phyloP scores from a whole-genome alignment of 2,797 vertebrate genomes.

The Molossus alvarezi region DNA sequence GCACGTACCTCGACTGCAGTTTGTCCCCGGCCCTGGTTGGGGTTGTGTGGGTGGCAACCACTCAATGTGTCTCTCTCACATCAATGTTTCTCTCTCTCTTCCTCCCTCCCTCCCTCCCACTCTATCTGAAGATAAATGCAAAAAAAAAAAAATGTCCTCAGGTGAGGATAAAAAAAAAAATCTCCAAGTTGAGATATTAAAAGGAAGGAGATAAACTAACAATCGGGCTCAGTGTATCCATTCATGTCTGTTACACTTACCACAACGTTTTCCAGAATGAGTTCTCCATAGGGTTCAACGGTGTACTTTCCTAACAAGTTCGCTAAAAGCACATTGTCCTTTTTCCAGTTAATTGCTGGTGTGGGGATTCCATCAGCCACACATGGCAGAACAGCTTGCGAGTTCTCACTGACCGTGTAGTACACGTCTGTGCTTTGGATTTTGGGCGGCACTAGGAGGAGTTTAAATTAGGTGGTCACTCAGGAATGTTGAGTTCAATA shows the following conservation, averaged over 20 bases:
- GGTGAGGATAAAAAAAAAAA: not conserved
- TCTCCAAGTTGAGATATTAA: conserved; percentile 42
- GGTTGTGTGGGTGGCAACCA: too few species aligned
- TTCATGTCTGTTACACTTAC: conserved; percentile 88
- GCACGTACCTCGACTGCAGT: too few species aligned
- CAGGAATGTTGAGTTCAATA: not conserved
- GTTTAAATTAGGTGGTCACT: conserved; percentile 22
- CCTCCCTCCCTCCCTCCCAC: too few species aligned
- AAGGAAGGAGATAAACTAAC: conserved; percentile 31
- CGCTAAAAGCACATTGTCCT: conserved; percentile 89
- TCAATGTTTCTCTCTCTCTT: too few species aligned
- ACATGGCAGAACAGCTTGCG: conserved; percentile 93
- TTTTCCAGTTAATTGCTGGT: conserved; percentile 95
- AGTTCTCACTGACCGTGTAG: conserved; percentile 91
- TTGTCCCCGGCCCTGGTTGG: too few species aligned
- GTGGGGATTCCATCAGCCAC: conserved; percentile 94
- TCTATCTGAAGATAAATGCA: too few species aligned
- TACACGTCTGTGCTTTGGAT: conserved; percentile 91
- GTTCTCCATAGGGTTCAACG: conserved; percentile 93
- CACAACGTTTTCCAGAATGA: conserved; percentile 93
- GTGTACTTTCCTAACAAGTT: conserved; percentile 92
- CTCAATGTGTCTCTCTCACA: too few species aligned
- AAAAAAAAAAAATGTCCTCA: too few species aligned
- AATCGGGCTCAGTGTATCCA: not conserved
- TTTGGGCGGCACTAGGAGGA: conserved; percentile 94